Evolutionary conservation across 2,113 vertebrate genomes (phyloP), one percentile per base, ranked within the genome.

Genomic region (Dicrurus megarhynchus): DNA sequence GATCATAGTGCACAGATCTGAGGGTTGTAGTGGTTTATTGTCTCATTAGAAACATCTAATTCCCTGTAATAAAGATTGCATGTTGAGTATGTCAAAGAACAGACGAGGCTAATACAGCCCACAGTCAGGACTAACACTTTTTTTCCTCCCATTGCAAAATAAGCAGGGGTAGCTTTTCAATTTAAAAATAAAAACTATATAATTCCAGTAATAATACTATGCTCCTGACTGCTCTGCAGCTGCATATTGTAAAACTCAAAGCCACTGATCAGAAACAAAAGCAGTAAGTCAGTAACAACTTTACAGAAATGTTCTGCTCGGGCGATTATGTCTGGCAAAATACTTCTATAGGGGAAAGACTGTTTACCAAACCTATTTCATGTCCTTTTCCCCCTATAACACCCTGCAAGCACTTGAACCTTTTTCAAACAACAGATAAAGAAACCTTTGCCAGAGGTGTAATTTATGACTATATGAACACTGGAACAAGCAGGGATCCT

Each of bases 1-100:
- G 49, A 93, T 86, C 83, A 75, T 4, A 81, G 86, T 71, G 83
- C 80, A 84, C 32, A 85, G 70, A 97, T 96, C 59, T 57, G 69
- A 87, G 60, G 55, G 94, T 84, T 93, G 88, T 59, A 92, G 83
- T 95, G 95, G 90, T 96, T 97, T 96, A 91, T 97, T 96, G 95
- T 95, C 89, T 87, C 86, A 86, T 88, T 73, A 78, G 83, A 96
- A 91, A 90, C 73, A 84, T 73, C 69, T 93, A 79, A 94, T 85
- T 82, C 84, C 56, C 74, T 57, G 47, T 75, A 64, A 94, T 79
- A 94, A 84, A 82, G 64, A 77, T n/a, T 71, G 52, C 41, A 64
- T 75, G 81, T 78, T 64, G 64, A 81, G 46, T 65, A 84, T 32
- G 83, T 82, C 88, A 76, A 87, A 90, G 69, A 92, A 68, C 68